Conservation (phyloP, 2,797 vertebrate genomes). For the Rhinella marina region DNA sequence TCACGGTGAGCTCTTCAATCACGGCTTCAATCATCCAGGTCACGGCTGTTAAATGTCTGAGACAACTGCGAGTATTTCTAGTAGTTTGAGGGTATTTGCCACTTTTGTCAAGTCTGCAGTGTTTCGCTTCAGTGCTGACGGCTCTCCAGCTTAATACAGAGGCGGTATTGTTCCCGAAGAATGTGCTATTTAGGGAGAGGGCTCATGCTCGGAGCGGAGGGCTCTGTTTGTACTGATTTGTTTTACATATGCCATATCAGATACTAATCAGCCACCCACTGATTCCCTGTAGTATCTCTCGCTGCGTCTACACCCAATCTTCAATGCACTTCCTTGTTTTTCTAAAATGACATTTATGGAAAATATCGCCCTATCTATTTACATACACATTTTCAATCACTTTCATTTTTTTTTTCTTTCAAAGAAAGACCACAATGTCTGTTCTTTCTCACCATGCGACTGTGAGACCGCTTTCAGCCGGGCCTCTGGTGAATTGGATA, state of each 20-base stretch:
- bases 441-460: conserved; percentile 38
- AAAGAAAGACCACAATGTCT: conserved; percentile 41
- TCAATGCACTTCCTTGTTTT: conserved; percentile 53
- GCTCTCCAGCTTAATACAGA: conserved; percentile 26
- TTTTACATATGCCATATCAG: conserved; percentile 59
- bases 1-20: conserved; percentile 32
- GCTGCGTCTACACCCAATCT: conserved; percentile 17
- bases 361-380: conserved; percentile 45
- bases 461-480: neutral
- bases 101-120: conserved; percentile 35
- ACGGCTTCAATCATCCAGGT: neutral
- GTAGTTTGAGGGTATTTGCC: conserved; percentile 29
- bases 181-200: conserved; percentile 57
- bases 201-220: conserved; percentile 35
- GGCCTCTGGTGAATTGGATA: conserved; percentile 6
- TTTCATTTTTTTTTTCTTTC: conserved; percentile 34
- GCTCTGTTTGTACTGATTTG: conserved; percentile 51
- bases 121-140: conserved; percentile 13
- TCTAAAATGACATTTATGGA: conserved; percentile 53
- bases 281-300: conserved; percentile 44
- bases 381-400: conserved; percentile 47
- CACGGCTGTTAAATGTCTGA: conserved; percentile 41
- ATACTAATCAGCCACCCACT: conserved; percentile 58
- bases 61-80: conserved; percentile 25
- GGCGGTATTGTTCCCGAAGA: conserved; percentile 53